A percentile compares a stretch with the other conserved stretches of the same genome.
phyloP scores from a whole-genome alignment of 2,888 invertebrate species.

The Calliphora vomitoria region DNA sequence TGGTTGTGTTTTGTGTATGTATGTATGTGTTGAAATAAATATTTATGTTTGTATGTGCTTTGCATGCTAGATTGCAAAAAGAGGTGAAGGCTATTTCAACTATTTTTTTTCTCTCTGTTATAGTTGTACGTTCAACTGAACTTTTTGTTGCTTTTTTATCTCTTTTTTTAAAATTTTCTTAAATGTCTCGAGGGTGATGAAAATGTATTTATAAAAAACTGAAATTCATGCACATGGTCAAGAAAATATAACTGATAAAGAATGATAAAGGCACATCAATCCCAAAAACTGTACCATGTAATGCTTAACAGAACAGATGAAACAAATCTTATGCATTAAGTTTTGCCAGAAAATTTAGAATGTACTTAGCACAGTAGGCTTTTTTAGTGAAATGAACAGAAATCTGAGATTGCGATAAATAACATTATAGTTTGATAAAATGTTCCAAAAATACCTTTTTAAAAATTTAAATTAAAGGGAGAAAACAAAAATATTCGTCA shows the following conservation, averaged over 20 bases:
- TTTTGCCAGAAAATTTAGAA: too few relatives aligned
- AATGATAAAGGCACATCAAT: constrained; percentile 18
- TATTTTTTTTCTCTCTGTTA: constrained; percentile 10
- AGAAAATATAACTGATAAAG: constrained; percentile 38
- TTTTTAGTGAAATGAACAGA: too few relatives aligned
- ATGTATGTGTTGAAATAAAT: neutral
- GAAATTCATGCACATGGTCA: neutral
- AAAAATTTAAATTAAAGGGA: too few relatives aligned
- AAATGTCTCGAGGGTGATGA: constrained; percentile 63
- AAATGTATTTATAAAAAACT: constrained; percentile 41
- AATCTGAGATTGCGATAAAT: too few relatives aligned
- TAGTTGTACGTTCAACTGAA: constrained; percentile 21
- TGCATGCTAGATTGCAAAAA: constrained; percentile 53
- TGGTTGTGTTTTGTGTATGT: neutral
- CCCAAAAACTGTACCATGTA: neutral
- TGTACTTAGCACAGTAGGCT: too few relatives aligned
- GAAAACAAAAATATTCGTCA: too few relatives aligned
- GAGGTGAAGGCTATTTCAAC: constrained; percentile 73
- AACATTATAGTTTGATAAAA: too few relatives aligned
- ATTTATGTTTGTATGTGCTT: neutral
- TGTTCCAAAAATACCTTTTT: too few relatives aligned
- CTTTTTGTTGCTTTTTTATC: constrained; percentile 17
- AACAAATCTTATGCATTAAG: neutral
- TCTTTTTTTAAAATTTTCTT: neutral
- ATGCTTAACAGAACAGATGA: neutral